These are phyloP conservation scores for Amniataba percoides DNA, from an alignment of 2,797 vertebrate genomes.

Conservation along the genomic window DNA sequence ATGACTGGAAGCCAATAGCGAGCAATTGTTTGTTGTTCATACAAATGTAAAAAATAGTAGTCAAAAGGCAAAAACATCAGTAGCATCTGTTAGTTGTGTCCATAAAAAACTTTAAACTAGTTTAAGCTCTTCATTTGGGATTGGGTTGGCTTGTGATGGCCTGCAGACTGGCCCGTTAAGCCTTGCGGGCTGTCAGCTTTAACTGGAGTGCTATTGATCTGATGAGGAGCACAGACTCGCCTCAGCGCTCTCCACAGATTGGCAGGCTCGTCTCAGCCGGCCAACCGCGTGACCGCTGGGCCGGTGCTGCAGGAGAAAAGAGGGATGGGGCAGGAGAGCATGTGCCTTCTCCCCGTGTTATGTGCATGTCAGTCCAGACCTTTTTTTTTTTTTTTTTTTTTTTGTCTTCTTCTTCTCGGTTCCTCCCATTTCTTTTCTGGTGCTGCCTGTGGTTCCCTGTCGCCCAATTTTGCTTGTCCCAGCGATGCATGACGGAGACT, in stretches of 20 bases:
- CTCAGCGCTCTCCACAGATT: slow-evolving; percentile 53
- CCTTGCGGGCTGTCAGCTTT: slow-evolving; percentile 44
- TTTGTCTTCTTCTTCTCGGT: slow-evolving; percentile 43
- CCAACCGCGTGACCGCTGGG: slow-evolving; percentile 32
- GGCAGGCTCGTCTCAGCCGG: slow-evolving; percentile 27
- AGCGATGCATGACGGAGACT: slow-evolving; percentile 76
- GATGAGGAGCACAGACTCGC: slow-evolving; percentile 41
- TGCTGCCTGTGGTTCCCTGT: slow-evolving; percentile 61
- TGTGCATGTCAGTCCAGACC: slow-evolving; percentile 78
- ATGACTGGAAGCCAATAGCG: background rate
- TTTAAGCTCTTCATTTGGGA: slow-evolving; percentile 25
- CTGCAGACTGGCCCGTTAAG: slow-evolving; percentile 37
- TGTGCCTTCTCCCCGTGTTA: slow-evolving; percentile 69
- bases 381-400: no score
- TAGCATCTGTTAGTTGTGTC: background rate
- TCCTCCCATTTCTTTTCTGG: slow-evolving; percentile 54
- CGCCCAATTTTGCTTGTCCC: slow-evolving; percentile 66
- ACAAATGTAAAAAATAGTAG: background rate
- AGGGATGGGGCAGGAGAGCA: slow-evolving; percentile 73
- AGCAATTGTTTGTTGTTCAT: background rate
- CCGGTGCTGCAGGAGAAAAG: slow-evolving; percentile 32
- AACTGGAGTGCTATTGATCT: slow-evolving; percentile 46
- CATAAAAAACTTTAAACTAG: background rate
- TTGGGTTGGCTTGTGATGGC: slow-evolving; percentile 20
- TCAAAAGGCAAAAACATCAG: slow-evolving; percentile 17